A percentile compares a stretch with the other conserved stretches of the same genome.
phyloP scores from a whole-genome alignment of 2,888 invertebrate species.

The Macaria notata region DNA sequence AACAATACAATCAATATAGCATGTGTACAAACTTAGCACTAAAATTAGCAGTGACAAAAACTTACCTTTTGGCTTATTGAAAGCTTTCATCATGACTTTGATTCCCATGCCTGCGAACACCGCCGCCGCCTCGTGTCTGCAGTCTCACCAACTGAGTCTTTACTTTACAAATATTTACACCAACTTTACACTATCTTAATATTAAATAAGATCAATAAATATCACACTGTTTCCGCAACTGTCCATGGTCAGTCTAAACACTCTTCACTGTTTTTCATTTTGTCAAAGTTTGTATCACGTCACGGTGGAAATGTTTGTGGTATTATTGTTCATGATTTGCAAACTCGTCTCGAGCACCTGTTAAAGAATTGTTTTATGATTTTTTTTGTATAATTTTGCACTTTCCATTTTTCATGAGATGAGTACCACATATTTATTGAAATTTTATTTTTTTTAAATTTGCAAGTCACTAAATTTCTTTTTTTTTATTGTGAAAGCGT shows the following conservation, averaged over 20 bases:
- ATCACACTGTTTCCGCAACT: constrained; percentile 66
- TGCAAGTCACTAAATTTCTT: no score
- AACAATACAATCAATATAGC: no score
- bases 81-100: constrained; percentile 93
- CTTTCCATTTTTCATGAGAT: constrained; percentile 19
- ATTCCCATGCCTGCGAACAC: constrained; percentile 90
- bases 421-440: constrained; percentile 18
- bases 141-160: constrained; percentile 43
- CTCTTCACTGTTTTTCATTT: constrained; percentile 81
- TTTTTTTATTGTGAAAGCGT: background rate
- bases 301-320: constrained; percentile 58
- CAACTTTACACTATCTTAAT: constrained; percentile 45
- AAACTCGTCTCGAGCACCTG: constrained; percentile 52
- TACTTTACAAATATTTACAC: constrained; percentile 49
- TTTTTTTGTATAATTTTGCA: constrained; percentile 38
- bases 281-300: constrained; percentile 64
- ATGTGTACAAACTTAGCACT: no score
- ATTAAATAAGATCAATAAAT: constrained; percentile 71
- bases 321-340: constrained; percentile 52
- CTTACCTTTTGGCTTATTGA: constrained; percentile 92
- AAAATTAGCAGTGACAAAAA: background rate
- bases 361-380: constrained; percentile 33
- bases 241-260: constrained; percentile 67
- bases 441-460: background rate
- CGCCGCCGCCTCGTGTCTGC: constrained; percentile 66